These are phyloP conservation scores for Rhizoglyphus robini DNA, from an alignment of 1,140 invertebrate species.

Conservation along the genomic window DNA sequence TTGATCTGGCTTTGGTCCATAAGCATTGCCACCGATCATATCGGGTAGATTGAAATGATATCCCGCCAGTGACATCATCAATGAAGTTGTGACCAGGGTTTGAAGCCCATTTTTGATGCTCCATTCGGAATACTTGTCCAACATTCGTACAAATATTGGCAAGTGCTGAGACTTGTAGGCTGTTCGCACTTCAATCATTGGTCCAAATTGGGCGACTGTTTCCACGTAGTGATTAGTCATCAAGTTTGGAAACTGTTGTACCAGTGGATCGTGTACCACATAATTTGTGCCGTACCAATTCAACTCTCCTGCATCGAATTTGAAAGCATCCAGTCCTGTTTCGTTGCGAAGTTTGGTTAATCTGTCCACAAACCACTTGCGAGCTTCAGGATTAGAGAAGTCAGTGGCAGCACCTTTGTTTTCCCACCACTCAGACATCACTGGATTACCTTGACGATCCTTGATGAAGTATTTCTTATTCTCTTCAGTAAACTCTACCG, in stretches of 20 bases:
- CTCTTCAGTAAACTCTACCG: slow-evolving; percentile 46
- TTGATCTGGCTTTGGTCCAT: slow-evolving; percentile 40
- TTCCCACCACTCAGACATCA: slow-evolving; percentile 63
- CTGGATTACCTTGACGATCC: slow-evolving; percentile 33
- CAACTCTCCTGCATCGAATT: slow-evolving; percentile 82
- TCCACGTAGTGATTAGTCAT: slow-evolving; percentile 50
- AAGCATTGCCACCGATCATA: too few relatives aligned
- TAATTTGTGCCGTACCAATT: slow-evolving; percentile 35
- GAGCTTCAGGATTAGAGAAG: slow-evolving; percentile 58
- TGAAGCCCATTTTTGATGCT: slow-evolving; percentile 56
- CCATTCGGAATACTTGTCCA: too few relatives aligned
- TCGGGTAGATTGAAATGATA: slow-evolving; percentile 69
- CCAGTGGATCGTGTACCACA: slow-evolving; percentile 25
- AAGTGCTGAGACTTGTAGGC: too few relatives aligned
- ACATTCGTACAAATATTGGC: too few relatives aligned
- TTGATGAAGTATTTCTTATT: slow-evolving; percentile 28
- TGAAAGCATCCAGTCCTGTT: slow-evolving; percentile 66
- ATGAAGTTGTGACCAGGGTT: slow-evolving; percentile 60
- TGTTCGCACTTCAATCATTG: too few relatives aligned
- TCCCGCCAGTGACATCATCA: slow-evolving; percentile 53
- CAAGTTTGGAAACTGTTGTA: slow-evolving; percentile 44
- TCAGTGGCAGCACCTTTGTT: slow-evolving; percentile 53
- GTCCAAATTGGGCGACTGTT: slow-evolving; percentile 47
- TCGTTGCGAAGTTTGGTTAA: slow-evolving; percentile 44
- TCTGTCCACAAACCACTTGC: slow-evolving; percentile 54